Evolutionary conservation across 1,140 invertebrate species (phyloP), one percentile per base, ranked within the genome.

Genomic region (Brachionus sp.): DNA sequence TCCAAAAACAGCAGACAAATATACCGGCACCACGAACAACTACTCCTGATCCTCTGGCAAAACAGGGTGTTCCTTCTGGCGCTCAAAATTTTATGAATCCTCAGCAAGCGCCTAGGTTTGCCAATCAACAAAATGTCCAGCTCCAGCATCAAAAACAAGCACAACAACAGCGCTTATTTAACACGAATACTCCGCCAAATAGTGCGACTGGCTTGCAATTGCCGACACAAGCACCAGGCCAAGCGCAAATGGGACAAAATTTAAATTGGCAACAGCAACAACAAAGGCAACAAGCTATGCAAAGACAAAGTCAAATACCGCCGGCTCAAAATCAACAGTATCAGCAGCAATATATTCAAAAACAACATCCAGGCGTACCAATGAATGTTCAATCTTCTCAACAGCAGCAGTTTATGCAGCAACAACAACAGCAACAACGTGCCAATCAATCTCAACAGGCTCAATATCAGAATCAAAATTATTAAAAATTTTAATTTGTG

Each of bases 291-390:
- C 70, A 46, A 50, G 4, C 70, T 3, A 46, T 75, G 19, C 70
- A 75, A 13, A 75, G 70, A 46, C 70, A 42, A 46, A 12, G 3
- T 39, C 70, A 75, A 46, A 25, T 44, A 13, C 70, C 25, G 13
- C 70, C 13, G 25, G 0, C 39, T 9, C 42, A 7, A 46, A 42
- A 46, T 46, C 70, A 75, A 46, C 70, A 75, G 23, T 44, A 75
- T 12, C 70, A 44, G 33, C 70, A 75, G 16, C 70, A 75, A 33
- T 75, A 75, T 25, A 44, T 75, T 23, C 70, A 75, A 46, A 75
- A 75, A 23, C 70, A 75, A 39, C 44, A 44, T 12, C 25, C 70
- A 25, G 37, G 19, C 29, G 25, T 25, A 25, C 39, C 68, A n/a
- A 73, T 73, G 13, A 73, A 29, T 44, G 37, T 16, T 39, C 70